These are phyloP conservation scores for Falco biarmicus DNA, from an alignment of 2,797 vertebrate species.

Conservation along the genomic window DNA sequence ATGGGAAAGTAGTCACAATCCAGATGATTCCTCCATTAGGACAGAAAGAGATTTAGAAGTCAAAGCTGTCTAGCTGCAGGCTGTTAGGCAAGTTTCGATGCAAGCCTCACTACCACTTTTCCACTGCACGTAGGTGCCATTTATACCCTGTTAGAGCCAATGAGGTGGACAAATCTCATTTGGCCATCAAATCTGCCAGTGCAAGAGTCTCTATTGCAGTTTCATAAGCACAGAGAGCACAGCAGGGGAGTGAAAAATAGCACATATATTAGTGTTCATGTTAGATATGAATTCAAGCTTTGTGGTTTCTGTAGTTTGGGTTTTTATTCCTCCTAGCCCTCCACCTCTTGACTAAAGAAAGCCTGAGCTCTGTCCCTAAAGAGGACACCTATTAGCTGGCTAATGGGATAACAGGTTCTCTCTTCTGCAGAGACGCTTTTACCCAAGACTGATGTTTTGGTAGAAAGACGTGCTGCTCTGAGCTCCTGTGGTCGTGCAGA, in stretches of 20 bases:
- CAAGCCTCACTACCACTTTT: neutral
- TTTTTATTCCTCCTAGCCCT: neutral
- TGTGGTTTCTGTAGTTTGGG: neutral
- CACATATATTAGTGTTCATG: neutral
- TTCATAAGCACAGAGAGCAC: neutral
- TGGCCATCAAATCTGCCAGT: neutral
- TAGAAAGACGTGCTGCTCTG: neutral
- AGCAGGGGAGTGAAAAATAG: neutral
- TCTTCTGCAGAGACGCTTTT: neutral
- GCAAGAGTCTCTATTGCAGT: neutral
- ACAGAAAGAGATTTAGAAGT: constrained; percentile 55
- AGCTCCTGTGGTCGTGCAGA: neutral
- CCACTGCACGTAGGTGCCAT: neutral
- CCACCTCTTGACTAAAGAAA: neutral
- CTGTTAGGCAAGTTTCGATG: constrained; percentile 50
- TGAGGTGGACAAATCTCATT: neutral
- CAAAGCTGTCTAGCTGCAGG: constrained; percentile 58
- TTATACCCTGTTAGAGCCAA: neutral
- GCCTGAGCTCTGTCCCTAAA: neutral
- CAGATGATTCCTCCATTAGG: constrained; percentile 55
- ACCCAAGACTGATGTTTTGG: neutral
- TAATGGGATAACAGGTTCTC: neutral
- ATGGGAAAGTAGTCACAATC: constrained; percentile 58
- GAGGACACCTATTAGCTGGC: neutral
- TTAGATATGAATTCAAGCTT: neutral